Evolutionary conservation across 1,140 invertebrate genomes (phyloP), one percentile per base, ranked within the genome.

Genomic region (Potamilus streckersoni): DNA sequence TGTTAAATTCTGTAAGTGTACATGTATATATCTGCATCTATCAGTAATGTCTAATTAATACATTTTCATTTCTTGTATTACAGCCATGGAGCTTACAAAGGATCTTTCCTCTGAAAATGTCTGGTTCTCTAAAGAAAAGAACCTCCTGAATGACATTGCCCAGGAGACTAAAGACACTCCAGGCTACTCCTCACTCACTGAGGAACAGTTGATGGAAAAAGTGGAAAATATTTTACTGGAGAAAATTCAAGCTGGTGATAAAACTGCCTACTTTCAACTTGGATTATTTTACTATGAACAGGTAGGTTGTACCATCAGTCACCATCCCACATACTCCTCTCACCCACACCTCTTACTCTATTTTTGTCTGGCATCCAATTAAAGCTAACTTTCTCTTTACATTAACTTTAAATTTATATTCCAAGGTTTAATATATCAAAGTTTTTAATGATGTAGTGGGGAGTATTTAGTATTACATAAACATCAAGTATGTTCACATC

Each of bases 201-300:
- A 88, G 57, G 81, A 83, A 38, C 84, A 89, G 71, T 71, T 89
- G n/a, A 83, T 82, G 78, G 86, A 89, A 71, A 85, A 85, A 72
- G 79, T 89, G 11, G 89, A 89, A 80, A 83, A 73, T 13, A 83
- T 89, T 71, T 81, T 90, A 16, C 68, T 88, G 62, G 85, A 89
- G 67, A 87, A 84, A 71, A 88, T 89, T 19, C 84, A 85, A 76
- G 74, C 80, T 75, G 87, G 86, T 19, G 83, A 89, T 27, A 83
- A 83, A 57, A 69, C 76, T 55, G 87, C 85, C 66, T 82, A 83
- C 64, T 90, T 90, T 75, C 88, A 89, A 60, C 79, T 90, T 2
- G 89, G 84, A 63, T 80, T 89, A 38, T 84, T 89, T 63, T 89
- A 88, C 69, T 88, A 86, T 85, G 88, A 90, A 69, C 83, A 87